These are phyloP conservation scores for Platyscapa corneri DNA, from an alignment of 1,140 invertebrate genomes.

Conservation along the genomic window DNA sequence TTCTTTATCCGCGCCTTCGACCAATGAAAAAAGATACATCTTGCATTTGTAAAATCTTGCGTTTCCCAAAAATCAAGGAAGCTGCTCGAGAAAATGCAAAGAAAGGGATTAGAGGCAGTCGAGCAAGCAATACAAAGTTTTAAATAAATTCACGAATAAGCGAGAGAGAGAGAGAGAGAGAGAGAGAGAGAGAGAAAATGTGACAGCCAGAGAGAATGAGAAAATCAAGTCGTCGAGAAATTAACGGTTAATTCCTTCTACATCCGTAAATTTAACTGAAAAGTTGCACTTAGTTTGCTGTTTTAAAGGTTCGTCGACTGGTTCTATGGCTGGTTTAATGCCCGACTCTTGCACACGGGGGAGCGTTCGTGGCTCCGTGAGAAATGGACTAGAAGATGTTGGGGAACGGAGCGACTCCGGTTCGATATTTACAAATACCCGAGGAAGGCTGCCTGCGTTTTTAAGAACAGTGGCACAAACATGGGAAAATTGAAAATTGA, in stretches of 20 bases:
- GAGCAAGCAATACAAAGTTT: background rate
- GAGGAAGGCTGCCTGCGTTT: constrained; percentile 1
- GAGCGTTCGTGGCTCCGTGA: too few relatives aligned
- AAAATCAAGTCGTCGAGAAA: background rate
- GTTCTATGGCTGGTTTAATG: too few relatives aligned
- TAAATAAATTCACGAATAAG: background rate
- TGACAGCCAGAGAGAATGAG: too few relatives aligned
- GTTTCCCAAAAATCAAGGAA: constrained; percentile 45
- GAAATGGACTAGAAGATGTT: too few relatives aligned
- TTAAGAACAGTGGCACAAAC: constrained; percentile 26
- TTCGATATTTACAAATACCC: too few relatives aligned
- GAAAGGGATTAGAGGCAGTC: background rate
- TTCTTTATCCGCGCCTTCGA: constrained; percentile 46
- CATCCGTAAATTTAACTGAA: background rate
- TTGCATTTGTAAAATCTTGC: constrained; percentile 48
- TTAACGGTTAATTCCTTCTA: background rate
- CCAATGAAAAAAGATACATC: constrained; percentile 52
- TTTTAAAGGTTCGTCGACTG: too few relatives aligned
- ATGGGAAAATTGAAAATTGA: constrained; percentile 45
- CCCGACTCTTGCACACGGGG: too few relatives aligned
- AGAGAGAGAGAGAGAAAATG: background rate
- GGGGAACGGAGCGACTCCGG: too few relatives aligned
- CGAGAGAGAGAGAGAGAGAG: background rate
- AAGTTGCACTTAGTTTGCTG: background rate
- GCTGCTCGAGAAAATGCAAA: constrained; percentile 39